Base-by-base conservation (phyloP, 2,113 vertebrate species). In the Pungitius pungitius region DNA sequence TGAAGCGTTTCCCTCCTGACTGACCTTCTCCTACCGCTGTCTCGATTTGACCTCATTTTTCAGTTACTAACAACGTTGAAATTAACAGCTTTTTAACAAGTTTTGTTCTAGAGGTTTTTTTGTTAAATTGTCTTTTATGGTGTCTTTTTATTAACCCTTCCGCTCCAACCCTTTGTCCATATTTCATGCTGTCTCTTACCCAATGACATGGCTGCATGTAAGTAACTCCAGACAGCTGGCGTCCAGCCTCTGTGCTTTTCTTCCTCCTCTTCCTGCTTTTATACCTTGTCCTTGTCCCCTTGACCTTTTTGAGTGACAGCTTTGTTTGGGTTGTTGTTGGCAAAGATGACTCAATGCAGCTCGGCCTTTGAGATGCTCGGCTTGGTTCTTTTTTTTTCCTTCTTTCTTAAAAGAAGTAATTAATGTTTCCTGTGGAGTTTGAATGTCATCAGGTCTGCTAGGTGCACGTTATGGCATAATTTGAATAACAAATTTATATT, bases 121-220 rank as follows among this genome's bases (percentile, higher is more conserved):
- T 60, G 39, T 62, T 73, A 27, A 66, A 69, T 61, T 68, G 81
- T 67, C 14, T 61, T 66, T 76, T 77, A 47, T 54, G 33, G 67
- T 84, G 78, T 82, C 42, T 81, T 69, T 82, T 72, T 71, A 91
- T 88, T 92, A 92, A 92, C 86, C 89, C 88, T 84, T 85, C 78
- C 88, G 17, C 83, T 88, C 94, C 92, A 70, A 92, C 94, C 90
- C 90, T 96, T 93, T 98, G 95, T 97, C 93, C 95, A 97, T 96
- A 95, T 97, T 97, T 95, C 97, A 99, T 96, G 97, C 97, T 93
- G 95, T 99, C 96, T 97, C 95, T 96, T 95, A 96, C 95, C 96
- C 95, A 98, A 96, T 97, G 97, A 96, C 96, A 93, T 97, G 96
- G 97, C 94, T 99, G 97, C 97, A 99, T 99, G 97, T 99, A 99